phyloP scores from a whole-genome alignment of 2,888 invertebrate genomes.

The Gortyna flavago region DNA sequence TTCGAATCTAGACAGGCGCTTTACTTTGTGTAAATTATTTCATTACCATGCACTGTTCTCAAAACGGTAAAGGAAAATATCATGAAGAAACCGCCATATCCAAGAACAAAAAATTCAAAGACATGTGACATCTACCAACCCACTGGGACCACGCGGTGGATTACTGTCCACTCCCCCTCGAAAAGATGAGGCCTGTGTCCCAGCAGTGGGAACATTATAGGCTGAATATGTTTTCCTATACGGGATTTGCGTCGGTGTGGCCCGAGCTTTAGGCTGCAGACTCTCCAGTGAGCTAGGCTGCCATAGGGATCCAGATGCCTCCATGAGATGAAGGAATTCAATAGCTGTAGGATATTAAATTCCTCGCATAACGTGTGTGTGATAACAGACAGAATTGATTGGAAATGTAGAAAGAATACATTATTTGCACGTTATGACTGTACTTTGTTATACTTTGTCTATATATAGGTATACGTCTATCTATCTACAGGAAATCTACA shows the following conservation, averaged over 20 bases:
- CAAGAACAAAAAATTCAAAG: background rate
- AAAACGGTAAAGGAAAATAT: no score
- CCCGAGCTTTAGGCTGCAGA: background rate
- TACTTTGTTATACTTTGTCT: background rate
- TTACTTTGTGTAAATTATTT: no score
- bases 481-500: no score
- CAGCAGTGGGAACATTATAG: background rate
- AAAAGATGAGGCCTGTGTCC: background rate
- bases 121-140: background rate
- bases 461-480: no score
- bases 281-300: background rate
- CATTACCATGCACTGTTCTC: no score
- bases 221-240: background rate
- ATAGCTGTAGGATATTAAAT: conserved; percentile 3
- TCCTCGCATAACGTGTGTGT: background rate
- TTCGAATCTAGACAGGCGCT: background rate
- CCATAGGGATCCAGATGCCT: background rate
- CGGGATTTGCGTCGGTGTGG: background rate
- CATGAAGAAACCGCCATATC: no score
- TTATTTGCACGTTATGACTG: background rate
- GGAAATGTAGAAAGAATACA: background rate
- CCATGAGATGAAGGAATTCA: background rate
- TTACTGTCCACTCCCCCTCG: background rate
- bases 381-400: background rate
- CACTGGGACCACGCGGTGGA: no score